phyloP scores from a whole-genome alignment of 2,797 vertebrate genomes.

The Gymnoscopelus braueri region DNA sequence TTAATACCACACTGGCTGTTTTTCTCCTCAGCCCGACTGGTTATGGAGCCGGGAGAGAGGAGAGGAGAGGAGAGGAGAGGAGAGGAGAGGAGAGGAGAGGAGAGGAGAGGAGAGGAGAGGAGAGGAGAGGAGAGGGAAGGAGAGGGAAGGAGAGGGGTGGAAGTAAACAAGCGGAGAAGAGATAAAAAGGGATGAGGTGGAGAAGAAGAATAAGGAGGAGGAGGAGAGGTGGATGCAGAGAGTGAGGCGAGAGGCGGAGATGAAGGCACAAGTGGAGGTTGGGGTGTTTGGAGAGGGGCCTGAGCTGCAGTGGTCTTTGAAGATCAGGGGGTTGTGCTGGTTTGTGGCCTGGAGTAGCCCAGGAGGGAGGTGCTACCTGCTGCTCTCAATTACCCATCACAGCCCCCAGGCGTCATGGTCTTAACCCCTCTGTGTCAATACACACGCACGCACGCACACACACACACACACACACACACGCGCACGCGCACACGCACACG shows the following conservation, averaged over 20 bases:
- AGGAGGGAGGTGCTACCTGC: constrained; percentile 69
- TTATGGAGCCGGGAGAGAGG: constrained; percentile 23
- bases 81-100: background rate
- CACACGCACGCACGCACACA: constrained; percentile 10
- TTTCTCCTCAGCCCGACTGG: constrained; percentile 53
- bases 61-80: background rate
- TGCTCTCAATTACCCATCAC: constrained; percentile 79
- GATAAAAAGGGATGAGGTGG: background rate
- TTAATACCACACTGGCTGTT: constrained; percentile 71
- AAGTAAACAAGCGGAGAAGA: background rate
- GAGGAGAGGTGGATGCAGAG: background rate
- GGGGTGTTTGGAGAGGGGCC: constrained; percentile 2
- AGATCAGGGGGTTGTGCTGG: constrained; percentile 66
- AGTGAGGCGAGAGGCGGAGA: background rate
- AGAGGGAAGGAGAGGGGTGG: background rate
- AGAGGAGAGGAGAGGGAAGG: background rate
- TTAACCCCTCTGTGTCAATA: constrained; percentile 68
- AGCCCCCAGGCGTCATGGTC: constrained; percentile 69
- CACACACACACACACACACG: constrained; percentile 14
- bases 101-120: background rate
- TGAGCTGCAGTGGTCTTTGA: constrained; percentile 56
- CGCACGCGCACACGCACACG: constrained; percentile 29
- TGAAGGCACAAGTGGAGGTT: background rate
- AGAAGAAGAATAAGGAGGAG: background rate
- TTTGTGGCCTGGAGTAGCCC: constrained; percentile 61